Evolutionary conservation across 2,888 invertebrate genomes (phyloP).

Genomic region (Luperina testacea): DNA sequence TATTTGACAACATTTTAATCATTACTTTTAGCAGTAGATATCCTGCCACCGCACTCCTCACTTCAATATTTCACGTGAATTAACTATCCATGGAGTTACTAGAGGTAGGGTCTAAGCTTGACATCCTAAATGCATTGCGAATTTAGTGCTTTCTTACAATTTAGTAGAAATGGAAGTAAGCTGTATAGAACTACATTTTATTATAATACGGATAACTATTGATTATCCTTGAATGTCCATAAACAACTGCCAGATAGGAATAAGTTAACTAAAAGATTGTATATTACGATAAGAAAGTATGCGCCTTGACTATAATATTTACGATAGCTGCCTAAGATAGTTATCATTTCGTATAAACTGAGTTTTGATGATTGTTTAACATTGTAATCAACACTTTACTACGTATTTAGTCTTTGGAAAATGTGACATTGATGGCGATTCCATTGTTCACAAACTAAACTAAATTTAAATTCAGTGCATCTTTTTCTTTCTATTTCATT

Average conservation of each 20-base stretch:
- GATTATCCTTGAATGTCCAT: slow-evolving; percentile 52
- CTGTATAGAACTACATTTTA: slow-evolving; percentile 34
- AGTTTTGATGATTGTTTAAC: slow-evolving; percentile 25
- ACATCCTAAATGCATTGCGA: slow-evolving; percentile 16
- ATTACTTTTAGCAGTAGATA: not conserved
- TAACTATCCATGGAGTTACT: not conserved
- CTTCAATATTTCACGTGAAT: not conserved
- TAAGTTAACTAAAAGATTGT: slow-evolving; percentile 36
- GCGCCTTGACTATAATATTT: slow-evolving; percentile 43
- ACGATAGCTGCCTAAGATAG: slow-evolving; percentile 20
- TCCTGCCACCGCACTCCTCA: not conserved
- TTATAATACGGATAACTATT: slow-evolving; percentile 20
- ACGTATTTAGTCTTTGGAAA: not conserved
- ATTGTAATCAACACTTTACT: not conserved
- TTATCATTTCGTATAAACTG: slow-evolving; percentile 12
- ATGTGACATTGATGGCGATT: not conserved
- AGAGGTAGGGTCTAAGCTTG: not conserved
- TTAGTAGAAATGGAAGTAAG: slow-evolving; percentile 30
- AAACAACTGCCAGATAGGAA: slow-evolving; percentile 60
- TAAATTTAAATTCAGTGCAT: too few species aligned
- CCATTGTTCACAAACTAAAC: too few species aligned
- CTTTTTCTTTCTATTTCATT: too few species aligned
- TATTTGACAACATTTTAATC: not conserved
- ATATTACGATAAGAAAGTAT: slow-evolving; percentile 26
- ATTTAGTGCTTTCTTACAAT: slow-evolving; percentile 21